Percentiles rank a stretch among this genome's conserved stretches.
These are phyloP conservation scores for Hipparchia semele DNA, from an alignment of 2,888 invertebrate genomes.

Conservation along the genomic window DNA sequence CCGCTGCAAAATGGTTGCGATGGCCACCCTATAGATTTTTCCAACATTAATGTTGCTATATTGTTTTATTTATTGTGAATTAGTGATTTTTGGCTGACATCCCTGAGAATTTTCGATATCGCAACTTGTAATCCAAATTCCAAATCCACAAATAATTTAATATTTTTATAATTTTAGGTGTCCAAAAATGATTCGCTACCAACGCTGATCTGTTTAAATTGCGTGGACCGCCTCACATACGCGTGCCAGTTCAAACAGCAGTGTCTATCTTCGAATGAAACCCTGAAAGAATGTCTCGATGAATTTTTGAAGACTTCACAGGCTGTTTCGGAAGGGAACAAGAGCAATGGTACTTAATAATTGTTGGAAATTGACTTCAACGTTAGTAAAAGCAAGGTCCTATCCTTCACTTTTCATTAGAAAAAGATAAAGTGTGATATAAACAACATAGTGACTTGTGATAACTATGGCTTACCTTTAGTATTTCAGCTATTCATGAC, in stretches of 20 bases:
- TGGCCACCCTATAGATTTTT: slow-evolving; percentile 81
- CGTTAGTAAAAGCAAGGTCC: background rate
- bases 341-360: slow-evolving; percentile 52
- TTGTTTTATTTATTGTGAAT: slow-evolving; percentile 63
- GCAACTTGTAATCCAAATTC: slow-evolving; percentile 22
- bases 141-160: slow-evolving; percentile 24
- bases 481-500: too few species aligned
- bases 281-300: slow-evolving; percentile 75
- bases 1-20: slow-evolving; percentile 79
- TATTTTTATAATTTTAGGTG: slow-evolving; percentile 54
- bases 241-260: slow-evolving; percentile 79
- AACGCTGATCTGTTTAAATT: slow-evolving; percentile 76
- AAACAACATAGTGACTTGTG: too few species aligned
- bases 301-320: slow-evolving; percentile 74
- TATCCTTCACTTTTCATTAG: background rate
- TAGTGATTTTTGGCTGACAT: slow-evolving; percentile 75
- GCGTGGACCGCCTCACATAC: slow-evolving; percentile 76
- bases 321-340: slow-evolving; percentile 54
- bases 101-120: slow-evolving; percentile 56
- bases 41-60: slow-evolving; percentile 80
- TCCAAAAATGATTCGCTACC: slow-evolving; percentile 74
- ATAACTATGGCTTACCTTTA: too few species aligned
- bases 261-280: slow-evolving; percentile 75
- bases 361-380: background rate
- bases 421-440: too few species aligned